A percentile compares a stretch with the other conserved stretches of the same genome.
These are phyloP conservation scores for Gambusia yucatana DNA, from an alignment of 2,797 vertebrate species.

Conservation along the genomic window DNA sequence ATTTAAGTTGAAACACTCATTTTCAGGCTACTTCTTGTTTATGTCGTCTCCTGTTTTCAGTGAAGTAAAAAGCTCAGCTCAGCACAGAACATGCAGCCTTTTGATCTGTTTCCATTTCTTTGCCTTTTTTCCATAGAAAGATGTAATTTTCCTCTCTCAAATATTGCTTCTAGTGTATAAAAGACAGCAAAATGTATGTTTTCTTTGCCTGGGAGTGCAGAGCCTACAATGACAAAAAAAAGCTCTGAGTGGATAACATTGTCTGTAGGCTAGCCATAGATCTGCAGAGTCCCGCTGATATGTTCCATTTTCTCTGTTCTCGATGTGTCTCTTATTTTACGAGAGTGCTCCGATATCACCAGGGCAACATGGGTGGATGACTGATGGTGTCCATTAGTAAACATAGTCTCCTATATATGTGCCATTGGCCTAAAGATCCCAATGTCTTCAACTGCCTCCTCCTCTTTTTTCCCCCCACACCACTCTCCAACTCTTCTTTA, in stretches of 20 bases:
- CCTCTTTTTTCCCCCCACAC: slow-evolving; percentile 3
- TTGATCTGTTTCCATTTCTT: slow-evolving; percentile 45
- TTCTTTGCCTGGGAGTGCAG: slow-evolving; percentile 52
- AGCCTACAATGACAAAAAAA: slow-evolving; percentile 44
- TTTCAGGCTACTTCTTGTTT: slow-evolving; percentile 24
- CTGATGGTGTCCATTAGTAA: slow-evolving; percentile 81
- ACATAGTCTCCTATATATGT: slow-evolving; percentile 77
- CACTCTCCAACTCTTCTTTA: slow-evolving; percentile 37
- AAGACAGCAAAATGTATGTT: slow-evolving; percentile 47
- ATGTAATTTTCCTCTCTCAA: slow-evolving; percentile 44
- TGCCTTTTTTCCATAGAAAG: slow-evolving; percentile 23
- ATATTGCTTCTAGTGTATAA: slow-evolving; percentile 42
- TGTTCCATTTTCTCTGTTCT: slow-evolving; percentile 70
- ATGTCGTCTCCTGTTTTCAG: slow-evolving; percentile 10
- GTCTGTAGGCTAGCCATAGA: slow-evolving; percentile 60
- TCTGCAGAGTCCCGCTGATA: slow-evolving; percentile 71
- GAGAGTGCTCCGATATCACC: slow-evolving; percentile 66
- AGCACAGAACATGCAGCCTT: slow-evolving; percentile 31
- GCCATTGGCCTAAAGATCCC: slow-evolving; percentile 73
- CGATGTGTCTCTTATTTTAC: slow-evolving; percentile 71
- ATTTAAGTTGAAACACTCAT: slow-evolving; percentile 33
- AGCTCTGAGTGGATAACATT: slow-evolving; percentile 56
- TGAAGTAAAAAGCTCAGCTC: slow-evolving; percentile 44
- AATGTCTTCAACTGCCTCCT: slow-evolving; percentile 57
- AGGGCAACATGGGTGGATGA: slow-evolving; percentile 76